Evolutionary conservation across 2,797 vertebrate species (phyloP), one percentile per base, ranked within the genome.

Genomic region (Australoheros facetus): DNA sequence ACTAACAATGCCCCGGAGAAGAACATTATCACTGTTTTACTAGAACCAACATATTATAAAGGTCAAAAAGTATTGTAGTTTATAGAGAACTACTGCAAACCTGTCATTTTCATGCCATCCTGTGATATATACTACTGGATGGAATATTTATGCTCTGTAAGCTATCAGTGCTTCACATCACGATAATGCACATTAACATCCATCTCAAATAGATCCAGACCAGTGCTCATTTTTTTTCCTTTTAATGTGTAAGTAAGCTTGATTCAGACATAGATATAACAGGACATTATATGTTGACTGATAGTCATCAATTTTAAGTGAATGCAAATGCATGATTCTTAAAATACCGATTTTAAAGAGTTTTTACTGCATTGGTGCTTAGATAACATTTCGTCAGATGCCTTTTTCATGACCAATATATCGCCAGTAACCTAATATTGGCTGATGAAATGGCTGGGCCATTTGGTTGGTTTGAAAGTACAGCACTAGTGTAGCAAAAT

Each of bases 111-210:
- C 16, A 66, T 51, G 16, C 7, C 14, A 28, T 48, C 1, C 5
- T 48, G 5, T 48, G 2, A 69, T 30, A n/a, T 69, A 0, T 26
- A n/a, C 10, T 51, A 30, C 0, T 51, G 51, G 23, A 3, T 30
- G 9, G 0, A 48, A 6, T 37, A 7, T 58, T 0, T 42, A 26
- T 19, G 26, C 26, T 28, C 16, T 69, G 12, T 30, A 69, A 51
- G 62, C 42, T 30, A 28, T 51, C 10, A 51, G 42, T 23, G 28
- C 16, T 69, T 51, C 3, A 51, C 16, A 13, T 4, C 11, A 4
- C 26, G 0, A 19, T 66, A 28, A 48, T 66, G 3, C 37, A 2
- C 37, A 45, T 64, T 66, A 45, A 66, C 8, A 45, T 28, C 0
- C 3, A 48, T 48, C 23, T 7, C 16, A 66, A 16, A 28, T 11